These are phyloP conservation scores for Enoplolaimus lenunculus DNA, from an alignment of 2,888 invertebrate species.

Conservation along the genomic window DNA sequence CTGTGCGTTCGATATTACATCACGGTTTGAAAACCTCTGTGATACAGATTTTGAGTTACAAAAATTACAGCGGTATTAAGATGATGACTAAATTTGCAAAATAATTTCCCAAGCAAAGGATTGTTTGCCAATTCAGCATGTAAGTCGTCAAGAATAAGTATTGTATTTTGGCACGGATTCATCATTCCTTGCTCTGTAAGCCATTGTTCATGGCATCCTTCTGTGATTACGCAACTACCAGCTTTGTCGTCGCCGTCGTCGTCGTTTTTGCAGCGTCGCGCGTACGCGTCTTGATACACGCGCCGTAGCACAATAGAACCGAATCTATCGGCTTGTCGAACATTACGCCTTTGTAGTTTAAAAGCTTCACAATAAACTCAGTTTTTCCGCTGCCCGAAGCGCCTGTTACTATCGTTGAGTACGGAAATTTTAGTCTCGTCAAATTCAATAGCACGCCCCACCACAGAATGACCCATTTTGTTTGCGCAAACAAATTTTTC, in stretches of 20 bases:
- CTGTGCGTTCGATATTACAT: background rate
- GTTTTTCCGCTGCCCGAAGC: background rate
- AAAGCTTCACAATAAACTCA: background rate
- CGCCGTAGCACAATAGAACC: background rate
- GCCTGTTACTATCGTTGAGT: background rate
- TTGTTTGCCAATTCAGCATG: conserved; percentile 1
- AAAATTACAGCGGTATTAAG: background rate
- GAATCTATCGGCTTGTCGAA: background rate
- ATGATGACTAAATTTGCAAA: conserved; percentile 10
- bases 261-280: background rate
- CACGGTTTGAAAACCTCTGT: conserved; percentile 2
- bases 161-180: background rate
- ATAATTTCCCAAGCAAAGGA: background rate
- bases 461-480: no score
- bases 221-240: no score
- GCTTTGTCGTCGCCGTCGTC: no score
- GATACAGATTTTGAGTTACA: conserved; percentile 5
- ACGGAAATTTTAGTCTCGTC: background rate
- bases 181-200: background rate
- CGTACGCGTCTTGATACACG: background rate
- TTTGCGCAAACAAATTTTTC: no score
- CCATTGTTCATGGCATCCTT: background rate
- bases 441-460: background rate
- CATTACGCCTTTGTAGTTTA: background rate
- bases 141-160: conserved; percentile 7